Base-by-base conservation (phyloP, 2,797 vertebrate species). In the Protosalanx chinensis region DNA sequence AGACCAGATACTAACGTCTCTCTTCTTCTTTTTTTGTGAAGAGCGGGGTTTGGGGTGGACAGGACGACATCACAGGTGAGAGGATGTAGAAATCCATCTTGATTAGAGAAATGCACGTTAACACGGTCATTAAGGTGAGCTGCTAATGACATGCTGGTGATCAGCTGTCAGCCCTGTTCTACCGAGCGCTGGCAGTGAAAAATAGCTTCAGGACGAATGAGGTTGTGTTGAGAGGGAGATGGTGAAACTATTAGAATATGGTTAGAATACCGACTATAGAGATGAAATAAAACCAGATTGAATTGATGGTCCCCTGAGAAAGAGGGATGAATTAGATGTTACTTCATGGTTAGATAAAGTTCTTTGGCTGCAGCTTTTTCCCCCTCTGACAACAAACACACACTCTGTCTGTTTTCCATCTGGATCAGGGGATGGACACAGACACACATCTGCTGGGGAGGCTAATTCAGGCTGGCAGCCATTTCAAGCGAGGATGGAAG, bases 31-130 rank as follows among this genome's bases (percentile, higher is more conserved):
- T 1, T 35, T 1, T 37, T 6, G 35, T 46, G 10, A 13, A 46
- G 41, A 12, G 41, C 2, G 10, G 37, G 37, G 37, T 41, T 41
- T 41, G 37, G 37, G 8, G 41, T 46, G 41, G 41, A 12, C 41
- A 46, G 41, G 41, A 27, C 70, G 71, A 67, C 29, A 70, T 53
- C 0, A 5, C 70, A 41, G 15, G 27, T 67, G 29, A 58, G 66
- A 63, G 72, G 69, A 89, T 85, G 61, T 67, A 87, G 79, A 84
- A 82, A 89, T 91, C 87, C 75, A 79, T 88, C 87, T 87, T 82
- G 41, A 70, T 88, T 85, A 83, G 73, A 75, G 76, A 81, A 82
- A 82, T 70, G 77, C 73, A 81, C 77, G 74, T 46, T 70, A 81
- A 86, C 75, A 84, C 71, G 72, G 27, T 69, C 70, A 87, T 88